These are phyloP conservation scores for Austrolebias charrua DNA, from an alignment of 2,797 vertebrate genomes.

Conservation along the genomic window DNA sequence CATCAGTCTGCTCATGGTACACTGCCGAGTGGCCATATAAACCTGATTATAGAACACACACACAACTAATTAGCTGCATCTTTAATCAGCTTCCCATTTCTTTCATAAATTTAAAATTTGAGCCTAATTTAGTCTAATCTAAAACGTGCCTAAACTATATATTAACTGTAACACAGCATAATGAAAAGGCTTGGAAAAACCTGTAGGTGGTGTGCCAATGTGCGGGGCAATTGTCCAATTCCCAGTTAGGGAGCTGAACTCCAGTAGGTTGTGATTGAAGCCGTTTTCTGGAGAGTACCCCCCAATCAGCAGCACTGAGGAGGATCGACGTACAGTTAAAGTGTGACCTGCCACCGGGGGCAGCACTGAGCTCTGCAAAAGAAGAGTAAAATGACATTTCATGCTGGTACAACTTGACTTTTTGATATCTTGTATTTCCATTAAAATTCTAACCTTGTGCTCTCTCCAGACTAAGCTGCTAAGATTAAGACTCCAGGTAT, in stretches of 20 bases:
- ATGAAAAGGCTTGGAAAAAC: conserved; percentile 43
- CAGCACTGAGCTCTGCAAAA: conserved; percentile 75
- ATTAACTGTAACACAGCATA: not conserved
- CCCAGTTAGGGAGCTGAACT: conserved; percentile 83
- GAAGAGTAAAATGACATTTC: not conserved
- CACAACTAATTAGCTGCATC: not conserved
- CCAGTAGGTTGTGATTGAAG: conserved; percentile 89
- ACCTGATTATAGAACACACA: conserved; percentile 65
- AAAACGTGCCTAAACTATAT: not conserved
- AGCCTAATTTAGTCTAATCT: not conserved
- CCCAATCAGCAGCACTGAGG: conserved; percentile 86
- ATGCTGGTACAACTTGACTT: not conserved
- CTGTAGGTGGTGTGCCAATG: conserved; percentile 87
- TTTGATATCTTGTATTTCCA: not conserved
- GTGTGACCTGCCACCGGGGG: conserved; percentile 88
- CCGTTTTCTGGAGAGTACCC: conserved; percentile 92
- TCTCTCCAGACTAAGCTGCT: conserved; percentile 89
- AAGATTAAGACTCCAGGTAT: conserved; percentile 91
- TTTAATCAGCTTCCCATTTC: not conserved
- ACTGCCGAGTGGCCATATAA: conserved; percentile 91
- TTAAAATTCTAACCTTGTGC: conserved; percentile 77
- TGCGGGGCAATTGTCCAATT: conserved; percentile 84
- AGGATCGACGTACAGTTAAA: conserved; percentile 83
- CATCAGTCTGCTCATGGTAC: conserved; percentile 91
- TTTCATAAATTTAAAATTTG: not conserved